Percentiles rank a stretch among this genome's conserved stretches.
Evolutionary conservation across 2,888 invertebrate species (phyloP).

Genomic region (Allygus modestus): DNA sequence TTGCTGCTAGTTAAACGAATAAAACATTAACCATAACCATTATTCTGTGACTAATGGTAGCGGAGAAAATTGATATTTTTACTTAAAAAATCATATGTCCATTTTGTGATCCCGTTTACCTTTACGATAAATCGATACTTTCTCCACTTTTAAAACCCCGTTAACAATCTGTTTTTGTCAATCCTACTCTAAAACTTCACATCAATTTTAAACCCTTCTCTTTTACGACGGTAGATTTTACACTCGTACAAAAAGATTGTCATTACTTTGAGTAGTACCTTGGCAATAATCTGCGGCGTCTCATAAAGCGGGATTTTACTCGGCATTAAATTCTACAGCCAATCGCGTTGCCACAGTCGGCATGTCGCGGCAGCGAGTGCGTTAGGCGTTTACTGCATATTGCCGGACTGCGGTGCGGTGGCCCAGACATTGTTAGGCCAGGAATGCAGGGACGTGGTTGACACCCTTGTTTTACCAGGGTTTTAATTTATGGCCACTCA

Average conservation of each 20-base stretch:
- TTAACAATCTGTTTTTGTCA: no score
- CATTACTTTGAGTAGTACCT: neutral
- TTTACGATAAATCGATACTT: no score
- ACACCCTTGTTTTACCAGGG: constrained; percentile 16
- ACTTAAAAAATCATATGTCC: no score
- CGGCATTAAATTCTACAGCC: neutral
- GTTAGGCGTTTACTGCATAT: constrained; percentile 11
- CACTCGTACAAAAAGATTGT: neutral
- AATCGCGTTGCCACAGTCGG: neutral
- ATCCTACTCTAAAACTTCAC: neutral
- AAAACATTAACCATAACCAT: no score
- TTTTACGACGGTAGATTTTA: neutral
- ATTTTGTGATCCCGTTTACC: no score
- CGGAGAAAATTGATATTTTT: no score
- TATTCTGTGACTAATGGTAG: no score
- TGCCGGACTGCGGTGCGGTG: neutral
- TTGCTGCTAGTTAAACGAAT: no score
- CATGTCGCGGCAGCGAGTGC: neutral
- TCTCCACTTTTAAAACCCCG: no score
- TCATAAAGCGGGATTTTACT: constrained; percentile 10
- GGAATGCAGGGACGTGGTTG: neutral
- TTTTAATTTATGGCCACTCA: constrained; percentile 15
- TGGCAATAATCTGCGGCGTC: neutral
- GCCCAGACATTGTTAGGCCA: constrained; percentile 2
- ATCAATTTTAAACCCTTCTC: neutral